These are phyloP conservation scores for Camelus bactrianus DNA, from an alignment of 2,113 vertebrate species.

Conservation along the genomic window DNA sequence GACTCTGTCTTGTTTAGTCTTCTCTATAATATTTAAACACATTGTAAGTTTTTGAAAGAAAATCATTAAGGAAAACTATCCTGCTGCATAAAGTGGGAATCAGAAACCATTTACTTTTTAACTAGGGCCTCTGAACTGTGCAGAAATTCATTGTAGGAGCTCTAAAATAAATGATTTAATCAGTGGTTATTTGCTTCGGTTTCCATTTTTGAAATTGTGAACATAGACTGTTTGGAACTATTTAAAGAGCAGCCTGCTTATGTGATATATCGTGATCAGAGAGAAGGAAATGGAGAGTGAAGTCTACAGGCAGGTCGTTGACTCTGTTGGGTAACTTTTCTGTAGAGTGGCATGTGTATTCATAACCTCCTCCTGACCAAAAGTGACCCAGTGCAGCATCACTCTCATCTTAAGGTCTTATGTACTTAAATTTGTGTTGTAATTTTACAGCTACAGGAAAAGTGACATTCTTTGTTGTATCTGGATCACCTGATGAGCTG, in stretches of 20 bases:
- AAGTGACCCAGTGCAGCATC: not conserved
- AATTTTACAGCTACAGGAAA: not conserved
- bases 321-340: not conserved
- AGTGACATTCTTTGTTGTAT: not conserved
- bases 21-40: conserved; percentile 63
- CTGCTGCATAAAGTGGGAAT: not conserved
- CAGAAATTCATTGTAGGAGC: not conserved
- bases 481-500: not conserved
- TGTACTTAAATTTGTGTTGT: not conserved
- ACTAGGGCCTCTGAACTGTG: not conserved
- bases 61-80: not conserved
- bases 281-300: not conserved
- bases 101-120: not conserved
- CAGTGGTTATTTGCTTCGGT: not conserved
- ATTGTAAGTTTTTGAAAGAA: conserved; percentile 59
- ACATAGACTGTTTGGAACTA: not conserved
- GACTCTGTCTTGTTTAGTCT: conserved; percentile 3
- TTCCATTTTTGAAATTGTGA: not conserved
- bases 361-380: not conserved
- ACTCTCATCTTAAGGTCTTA: not conserved
- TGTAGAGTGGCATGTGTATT: not conserved
- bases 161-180: not conserved
- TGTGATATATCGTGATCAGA: not conserved
- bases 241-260: not conserved
- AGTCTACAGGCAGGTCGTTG: not conserved